Evolutionary conservation across 2,113 vertebrate species (phyloP).

Genomic region (Actenoides hombroni): DNA sequence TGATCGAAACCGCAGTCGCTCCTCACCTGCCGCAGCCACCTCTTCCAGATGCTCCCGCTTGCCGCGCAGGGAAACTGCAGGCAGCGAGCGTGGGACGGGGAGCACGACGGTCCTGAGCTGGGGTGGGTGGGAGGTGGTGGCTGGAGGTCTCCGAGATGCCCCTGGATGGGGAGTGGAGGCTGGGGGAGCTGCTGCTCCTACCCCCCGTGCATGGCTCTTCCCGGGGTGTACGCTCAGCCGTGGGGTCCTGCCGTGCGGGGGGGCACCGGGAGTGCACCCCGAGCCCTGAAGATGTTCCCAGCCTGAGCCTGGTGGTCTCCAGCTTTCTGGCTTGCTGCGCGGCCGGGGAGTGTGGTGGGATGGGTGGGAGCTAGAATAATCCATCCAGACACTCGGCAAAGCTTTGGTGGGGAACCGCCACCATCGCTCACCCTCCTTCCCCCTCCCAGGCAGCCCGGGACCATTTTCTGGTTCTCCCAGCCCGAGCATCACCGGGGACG

Average conservation of each 20-base stretch:
- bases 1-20: background rate
- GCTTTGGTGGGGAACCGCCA: rapidly evolving
- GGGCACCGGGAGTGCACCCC: too few species aligned
- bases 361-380: background rate
- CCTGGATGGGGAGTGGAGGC: rapidly evolving
- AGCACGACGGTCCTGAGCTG: too few species aligned
- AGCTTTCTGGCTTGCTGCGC: rapidly evolving
- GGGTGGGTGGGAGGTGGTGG: background rate
- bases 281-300: background rate
- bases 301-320: rapidly evolving
- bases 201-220: rapidly evolving
- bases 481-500: rapidly evolving
- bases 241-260: background rate
- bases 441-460: background rate
- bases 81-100: background rate
- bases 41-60: rapidly evolving
- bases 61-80: background rate
- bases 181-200: background rate
- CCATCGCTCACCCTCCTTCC: rapidly evolving
- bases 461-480: background rate
- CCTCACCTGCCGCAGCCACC: background rate
- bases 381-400: background rate
- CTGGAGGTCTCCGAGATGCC: background rate
- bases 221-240: rapidly evolving
- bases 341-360: background rate